Conservation (phyloP, 1,140 invertebrate species). For the Oscheius sp. region DNA sequence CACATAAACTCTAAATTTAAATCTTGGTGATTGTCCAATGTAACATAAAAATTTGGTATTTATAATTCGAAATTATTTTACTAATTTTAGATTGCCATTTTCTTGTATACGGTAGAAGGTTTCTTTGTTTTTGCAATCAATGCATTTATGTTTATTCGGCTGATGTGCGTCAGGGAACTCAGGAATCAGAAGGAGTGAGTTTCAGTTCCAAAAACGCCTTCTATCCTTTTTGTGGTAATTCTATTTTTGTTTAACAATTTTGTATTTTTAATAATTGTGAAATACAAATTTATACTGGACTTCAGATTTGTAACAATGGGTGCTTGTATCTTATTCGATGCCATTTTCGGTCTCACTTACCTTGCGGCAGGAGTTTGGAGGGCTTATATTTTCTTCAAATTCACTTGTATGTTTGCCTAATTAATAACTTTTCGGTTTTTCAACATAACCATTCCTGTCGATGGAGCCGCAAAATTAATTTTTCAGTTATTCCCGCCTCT, state of each 20-base stretch:
- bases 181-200: neutral
- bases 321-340: neutral
- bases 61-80: too few relatives aligned
- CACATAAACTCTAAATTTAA: too few relatives aligned
- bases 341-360: neutral
- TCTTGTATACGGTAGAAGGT: neutral
- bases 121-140: neutral
- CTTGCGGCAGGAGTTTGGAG: neutral
- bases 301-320: neutral
- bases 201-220: too few relatives aligned
- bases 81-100: neutral
- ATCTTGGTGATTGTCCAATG: too few relatives aligned
- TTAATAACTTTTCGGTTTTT: too few relatives aligned
- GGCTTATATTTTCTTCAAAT: neutral
- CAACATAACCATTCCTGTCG: too few relatives aligned
- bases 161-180: neutral
- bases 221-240: too few relatives aligned
- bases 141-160: neutral
- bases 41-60: too few relatives aligned
- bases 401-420: neutral
- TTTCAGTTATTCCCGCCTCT: neutral
- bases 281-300: neutral
- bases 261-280: too few relatives aligned
- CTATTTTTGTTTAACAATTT: too few relatives aligned
- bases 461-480: too few relatives aligned